These are phyloP conservation scores for Arctocebus calabarensis DNA, from an alignment of 2,797 vertebrate species.

Conservation along the genomic window DNA sequence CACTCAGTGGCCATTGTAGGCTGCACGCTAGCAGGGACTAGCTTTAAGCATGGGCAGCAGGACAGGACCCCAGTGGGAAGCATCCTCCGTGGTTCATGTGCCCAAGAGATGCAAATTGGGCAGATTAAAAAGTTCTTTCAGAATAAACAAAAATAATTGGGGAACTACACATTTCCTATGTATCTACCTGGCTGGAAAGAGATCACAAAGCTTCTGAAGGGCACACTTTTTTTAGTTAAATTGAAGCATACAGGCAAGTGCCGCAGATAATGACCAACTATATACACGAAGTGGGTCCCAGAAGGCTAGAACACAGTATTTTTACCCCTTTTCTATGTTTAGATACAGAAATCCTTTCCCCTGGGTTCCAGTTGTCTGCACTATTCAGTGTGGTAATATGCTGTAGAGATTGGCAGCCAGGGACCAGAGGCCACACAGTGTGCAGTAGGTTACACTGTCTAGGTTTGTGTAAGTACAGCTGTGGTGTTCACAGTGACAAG, in stretches of 20 bases:
- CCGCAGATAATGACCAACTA: fast-evolving
- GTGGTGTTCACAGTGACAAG: neutral
- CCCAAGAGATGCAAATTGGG: neutral
- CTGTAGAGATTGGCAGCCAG: neutral
- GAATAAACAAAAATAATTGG: neutral
- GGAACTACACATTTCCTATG: neutral
- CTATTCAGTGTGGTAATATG: neutral
- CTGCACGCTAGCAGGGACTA: neutral
- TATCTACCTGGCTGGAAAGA: neutral
- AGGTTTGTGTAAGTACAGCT: neutral
- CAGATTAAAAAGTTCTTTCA: neutral
- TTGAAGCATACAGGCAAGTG: neutral
- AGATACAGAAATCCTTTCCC: neutral
- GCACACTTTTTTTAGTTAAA: neutral
- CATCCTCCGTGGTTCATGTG: neutral
- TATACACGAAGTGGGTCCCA: neutral
- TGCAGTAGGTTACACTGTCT: too few relatives aligned
- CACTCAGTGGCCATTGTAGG: neutral
- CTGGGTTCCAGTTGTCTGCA: neutral
- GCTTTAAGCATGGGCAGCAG: neutral
- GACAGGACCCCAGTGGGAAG: neutral
- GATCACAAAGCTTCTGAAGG: neutral
- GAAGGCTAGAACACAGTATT: neutral
- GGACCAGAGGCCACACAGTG: fast-evolving
- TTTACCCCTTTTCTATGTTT: neutral